phyloP scores from a whole-genome alignment of 2,888 invertebrate species.

The Trichopria drosophilae region DNA sequence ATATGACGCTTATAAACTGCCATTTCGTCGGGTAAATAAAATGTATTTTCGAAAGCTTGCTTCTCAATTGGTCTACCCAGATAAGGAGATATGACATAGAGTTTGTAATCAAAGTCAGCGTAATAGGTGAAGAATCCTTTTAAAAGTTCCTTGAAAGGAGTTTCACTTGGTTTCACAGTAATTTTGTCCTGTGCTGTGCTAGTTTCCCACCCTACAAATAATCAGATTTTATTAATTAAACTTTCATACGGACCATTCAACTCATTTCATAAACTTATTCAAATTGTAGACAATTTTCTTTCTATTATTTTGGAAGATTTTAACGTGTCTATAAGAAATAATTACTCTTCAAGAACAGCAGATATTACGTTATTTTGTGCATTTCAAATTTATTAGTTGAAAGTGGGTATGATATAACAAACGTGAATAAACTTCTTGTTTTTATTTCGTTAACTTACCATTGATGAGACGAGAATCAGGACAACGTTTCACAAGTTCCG shows the following conservation, averaged over 20 bases:
- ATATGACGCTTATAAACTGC: constrained; percentile 50
- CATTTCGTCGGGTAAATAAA: constrained; percentile 57
- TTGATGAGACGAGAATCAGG: constrained; percentile 33
- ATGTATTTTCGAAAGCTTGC: constrained; percentile 48
- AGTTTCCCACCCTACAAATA: constrained; percentile 50
- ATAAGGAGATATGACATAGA: constrained; percentile 57
- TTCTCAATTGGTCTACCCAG: constrained; percentile 56
- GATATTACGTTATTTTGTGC: no score
- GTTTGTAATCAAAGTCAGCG: constrained; percentile 54
- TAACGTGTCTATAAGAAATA: no score
- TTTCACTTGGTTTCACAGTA: no score
- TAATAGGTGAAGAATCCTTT: constrained; percentile 58
- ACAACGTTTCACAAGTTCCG: constrained; percentile 40
- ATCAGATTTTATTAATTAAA: constrained; percentile 7
- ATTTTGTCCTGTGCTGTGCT: constrained; percentile 33
- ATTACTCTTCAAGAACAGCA: no score
- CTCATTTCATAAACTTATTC: no score
- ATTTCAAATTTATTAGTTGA: no score
- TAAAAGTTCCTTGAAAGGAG: constrained; percentile 44
- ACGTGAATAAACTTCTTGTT: no score
- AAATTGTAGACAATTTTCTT: no score
- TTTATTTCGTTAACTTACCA: no score
- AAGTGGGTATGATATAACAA: no score
- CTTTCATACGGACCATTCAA: no score
- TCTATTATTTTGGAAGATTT: no score